A percentile compares a stretch with the other conserved stretches of the same genome.
Conservation (phyloP, 2,797 vertebrate species). For the Crocidura indochinensis region DNA sequence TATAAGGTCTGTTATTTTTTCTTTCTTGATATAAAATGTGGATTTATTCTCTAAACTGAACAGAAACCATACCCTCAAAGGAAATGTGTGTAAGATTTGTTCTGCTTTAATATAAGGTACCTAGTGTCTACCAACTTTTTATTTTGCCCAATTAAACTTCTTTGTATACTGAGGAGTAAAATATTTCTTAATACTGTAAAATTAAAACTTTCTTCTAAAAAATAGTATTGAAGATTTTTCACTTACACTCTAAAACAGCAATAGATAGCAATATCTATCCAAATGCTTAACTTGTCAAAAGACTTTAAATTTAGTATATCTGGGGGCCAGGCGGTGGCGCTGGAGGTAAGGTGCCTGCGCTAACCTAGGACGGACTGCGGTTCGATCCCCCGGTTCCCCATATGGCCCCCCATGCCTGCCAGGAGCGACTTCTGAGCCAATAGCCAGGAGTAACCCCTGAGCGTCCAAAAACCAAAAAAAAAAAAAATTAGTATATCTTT, state of each 20-base stretch:
- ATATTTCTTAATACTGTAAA: not conserved
- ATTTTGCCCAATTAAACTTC: slow-evolving; percentile 52
- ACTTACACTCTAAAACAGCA: slow-evolving; percentile 61
- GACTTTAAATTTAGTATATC: not conserved
- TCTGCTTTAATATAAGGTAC: not conserved
- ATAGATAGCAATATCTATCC: slow-evolving; percentile 29
- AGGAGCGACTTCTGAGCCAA: too few relatives aligned
- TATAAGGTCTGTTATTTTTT: not conserved
- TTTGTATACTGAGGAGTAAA: not conserved
- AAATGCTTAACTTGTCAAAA: slow-evolving; percentile 19
- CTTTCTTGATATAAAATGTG: not conserved
- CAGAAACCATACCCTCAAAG: not conserved
- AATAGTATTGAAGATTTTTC: not conserved
- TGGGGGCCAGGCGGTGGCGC: too few relatives aligned
- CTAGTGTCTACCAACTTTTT: slow-evolving; percentile 24
- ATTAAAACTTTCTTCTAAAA: not conserved
- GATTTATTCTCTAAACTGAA: slow-evolving; percentile 40
- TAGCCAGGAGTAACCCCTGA: too few relatives aligned
- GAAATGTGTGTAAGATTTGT: not conserved
- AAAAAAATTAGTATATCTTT: not conserved
- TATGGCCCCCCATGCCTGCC: too few relatives aligned
- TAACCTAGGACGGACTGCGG: too few relatives aligned
- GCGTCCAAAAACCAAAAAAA: too few relatives aligned
- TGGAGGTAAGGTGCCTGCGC: too few relatives aligned
- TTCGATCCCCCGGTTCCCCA: too few relatives aligned